phyloP scores from a whole-genome alignment of 2,888 invertebrate genomes.

The Anthoptus insignis region DNA sequence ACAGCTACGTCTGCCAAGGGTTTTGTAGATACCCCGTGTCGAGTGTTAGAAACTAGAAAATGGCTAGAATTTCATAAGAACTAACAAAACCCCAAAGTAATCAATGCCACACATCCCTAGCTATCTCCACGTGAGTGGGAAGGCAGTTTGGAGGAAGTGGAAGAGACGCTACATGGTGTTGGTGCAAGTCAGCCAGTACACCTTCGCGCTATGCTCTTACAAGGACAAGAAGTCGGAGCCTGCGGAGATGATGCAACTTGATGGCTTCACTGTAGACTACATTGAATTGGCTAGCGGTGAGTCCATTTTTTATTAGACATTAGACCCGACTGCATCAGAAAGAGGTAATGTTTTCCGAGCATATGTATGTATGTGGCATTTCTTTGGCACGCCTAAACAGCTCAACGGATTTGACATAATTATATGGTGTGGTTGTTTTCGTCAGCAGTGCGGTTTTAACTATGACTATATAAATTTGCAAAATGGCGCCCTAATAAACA shows the following conservation, averaged over 20 bases:
- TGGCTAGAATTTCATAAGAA: neutral
- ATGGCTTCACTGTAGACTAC: constrained; percentile 99
- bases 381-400: too few relatives aligned
- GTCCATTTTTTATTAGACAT: too few relatives aligned
- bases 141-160: constrained; percentile 99
- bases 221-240: constrained; percentile 99
- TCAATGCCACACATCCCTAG: constrained; percentile 66
- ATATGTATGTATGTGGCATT: too few relatives aligned
- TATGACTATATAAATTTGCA: too few relatives aligned
- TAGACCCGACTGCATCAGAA: too few relatives aligned
- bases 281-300: constrained; percentile 98
- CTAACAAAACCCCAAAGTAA: neutral
- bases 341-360: too few relatives aligned
- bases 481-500: too few relatives aligned
- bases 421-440: too few relatives aligned
- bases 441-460: too few relatives aligned
- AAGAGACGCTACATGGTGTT: constrained; percentile 99
- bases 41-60: constrained; percentile 1
- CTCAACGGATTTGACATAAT: too few relatives aligned
- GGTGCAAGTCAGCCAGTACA: constrained; percentile 99
- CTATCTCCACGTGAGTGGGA: constrained; percentile 97
- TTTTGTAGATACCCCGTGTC: neutral
- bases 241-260: constrained; percentile 99
- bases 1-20: neutral
- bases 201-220: constrained; percentile 99